A percentile compares a stretch with the other conserved stretches of the same genome.
These are phyloP conservation scores for Electrophaes corylata DNA, from an alignment of 2,888 invertebrate genomes.

Conservation along the genomic window DNA sequence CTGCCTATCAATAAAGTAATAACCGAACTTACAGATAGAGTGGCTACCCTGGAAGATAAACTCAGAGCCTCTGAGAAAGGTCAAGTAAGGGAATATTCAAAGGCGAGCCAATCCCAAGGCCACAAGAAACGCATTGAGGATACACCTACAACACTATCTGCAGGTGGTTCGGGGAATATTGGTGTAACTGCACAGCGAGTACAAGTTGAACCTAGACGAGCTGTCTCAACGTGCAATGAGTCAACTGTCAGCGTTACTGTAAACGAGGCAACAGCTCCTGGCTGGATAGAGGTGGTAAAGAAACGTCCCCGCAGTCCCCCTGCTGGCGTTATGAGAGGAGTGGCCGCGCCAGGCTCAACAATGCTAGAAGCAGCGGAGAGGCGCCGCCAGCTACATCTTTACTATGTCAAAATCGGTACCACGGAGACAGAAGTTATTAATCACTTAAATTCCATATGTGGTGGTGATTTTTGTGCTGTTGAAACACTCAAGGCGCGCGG, in stretches of 20 bases:
- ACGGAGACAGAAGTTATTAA: slow-evolving; percentile 1
- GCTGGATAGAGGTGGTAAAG: neutral
- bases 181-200: no score
- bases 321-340: neutral
- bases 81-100: neutral
- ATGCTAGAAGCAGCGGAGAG: slow-evolving; percentile 12
- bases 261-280: neutral
- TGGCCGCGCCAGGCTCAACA: slow-evolving; percentile 3
- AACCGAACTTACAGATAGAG: slow-evolving; percentile 5
- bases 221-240: neutral
- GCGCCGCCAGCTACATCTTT: slow-evolving; percentile 1
- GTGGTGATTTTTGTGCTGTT: neutral
- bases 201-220: no score
- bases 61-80: neutral
- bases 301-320: neutral
- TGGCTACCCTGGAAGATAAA: neutral
- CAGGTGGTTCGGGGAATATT: no score
- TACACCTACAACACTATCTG: no score
- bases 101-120: neutral
- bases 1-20: slow-evolving; percentile 5
- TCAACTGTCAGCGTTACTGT: neutral
- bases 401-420: slow-evolving; percentile 14
- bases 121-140: neutral
- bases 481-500: slow-evolving; percentile 5
- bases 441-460: slow-evolving; percentile 2